Conservation (phyloP, 2,888 invertebrate genomes). For the Callyntrura guangdongensis region DNA sequence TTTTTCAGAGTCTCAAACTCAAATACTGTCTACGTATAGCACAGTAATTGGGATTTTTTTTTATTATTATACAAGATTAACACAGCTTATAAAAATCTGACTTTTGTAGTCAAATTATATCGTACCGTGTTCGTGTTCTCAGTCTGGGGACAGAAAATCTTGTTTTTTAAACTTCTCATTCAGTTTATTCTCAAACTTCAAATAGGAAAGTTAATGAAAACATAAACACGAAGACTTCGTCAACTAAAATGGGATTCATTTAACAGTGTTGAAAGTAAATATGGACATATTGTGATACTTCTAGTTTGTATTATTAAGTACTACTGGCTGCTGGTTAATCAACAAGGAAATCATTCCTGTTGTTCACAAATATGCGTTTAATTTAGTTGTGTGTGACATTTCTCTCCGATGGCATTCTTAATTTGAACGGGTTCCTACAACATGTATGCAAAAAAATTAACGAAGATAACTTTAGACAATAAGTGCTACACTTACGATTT, state of each 20-base stretch:
- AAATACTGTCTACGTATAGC: background rate
- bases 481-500: background rate
- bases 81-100: conserved; percentile 8
- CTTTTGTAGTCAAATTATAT: conserved; percentile 13
- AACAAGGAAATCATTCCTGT: background rate
- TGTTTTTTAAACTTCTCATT: too few species aligned
- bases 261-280: background rate
- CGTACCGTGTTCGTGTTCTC: background rate
- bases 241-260: conserved; percentile 23
- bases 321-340: background rate
- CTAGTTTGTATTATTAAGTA: conserved; percentile 7
- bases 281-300: too few species aligned
- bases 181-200: conserved; percentile 26
- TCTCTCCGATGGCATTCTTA: background rate
- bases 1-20: background rate
- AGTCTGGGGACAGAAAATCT: conserved; percentile 3
- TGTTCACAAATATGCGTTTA: background rate
- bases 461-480: background rate
- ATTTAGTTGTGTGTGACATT: background rate
- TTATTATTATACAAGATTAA: background rate
- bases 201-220: conserved; percentile 6
- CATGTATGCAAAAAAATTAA: background rate
- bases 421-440: background rate
- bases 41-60: conserved; percentile 38
- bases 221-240: background rate